Percentiles rank a stretch among this genome's conserved stretches.
phyloP scores from a whole-genome alignment of 2,113 vertebrate genomes.

The Gasterosteus nipponicus region DNA sequence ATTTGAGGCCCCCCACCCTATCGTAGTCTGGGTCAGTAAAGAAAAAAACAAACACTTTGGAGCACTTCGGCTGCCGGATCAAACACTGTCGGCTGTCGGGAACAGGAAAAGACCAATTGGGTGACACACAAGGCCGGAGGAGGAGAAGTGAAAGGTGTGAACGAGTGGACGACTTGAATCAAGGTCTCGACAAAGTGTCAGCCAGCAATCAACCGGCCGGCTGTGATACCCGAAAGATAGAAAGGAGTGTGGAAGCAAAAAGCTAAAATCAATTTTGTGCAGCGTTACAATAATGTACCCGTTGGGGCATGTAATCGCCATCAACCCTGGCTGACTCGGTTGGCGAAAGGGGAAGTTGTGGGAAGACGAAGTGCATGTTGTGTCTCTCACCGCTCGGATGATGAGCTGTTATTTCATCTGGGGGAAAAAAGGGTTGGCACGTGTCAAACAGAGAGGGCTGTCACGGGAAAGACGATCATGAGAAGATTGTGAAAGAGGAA shows the following conservation, averaged over 20 bases:
- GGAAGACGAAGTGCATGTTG: background rate
- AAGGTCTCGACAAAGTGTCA: background rate
- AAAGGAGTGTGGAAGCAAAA: background rate
- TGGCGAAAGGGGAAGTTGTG: background rate
- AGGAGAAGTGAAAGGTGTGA: conserved; percentile 13
- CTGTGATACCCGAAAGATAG: background rate
- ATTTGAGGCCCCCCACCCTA: conserved; percentile 13
- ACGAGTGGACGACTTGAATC: background rate
- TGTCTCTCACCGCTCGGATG: background rate
- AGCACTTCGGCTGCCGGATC: conserved; percentile 44
- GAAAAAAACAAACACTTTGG: conserved; percentile 23
- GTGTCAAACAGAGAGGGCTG: background rate
- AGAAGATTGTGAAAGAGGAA: conserved; percentile 37
- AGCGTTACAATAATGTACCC: background rate
- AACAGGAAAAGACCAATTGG: conserved; percentile 67
- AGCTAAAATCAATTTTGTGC: background rate
- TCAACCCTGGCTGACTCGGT: background rate
- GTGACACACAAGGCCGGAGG: conserved; percentile 28
- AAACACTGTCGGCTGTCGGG: conserved; percentile 33
- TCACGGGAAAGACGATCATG: conserved; percentile 8
- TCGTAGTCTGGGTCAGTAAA: conserved; percentile 2
- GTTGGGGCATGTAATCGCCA: background rate
- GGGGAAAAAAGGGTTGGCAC: background rate
- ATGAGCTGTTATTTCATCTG: background rate
- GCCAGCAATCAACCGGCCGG: background rate